Evolutionary conservation across 2,113 vertebrate genomes (phyloP).

Genomic region (Peromyscus maniculatus): DNA sequence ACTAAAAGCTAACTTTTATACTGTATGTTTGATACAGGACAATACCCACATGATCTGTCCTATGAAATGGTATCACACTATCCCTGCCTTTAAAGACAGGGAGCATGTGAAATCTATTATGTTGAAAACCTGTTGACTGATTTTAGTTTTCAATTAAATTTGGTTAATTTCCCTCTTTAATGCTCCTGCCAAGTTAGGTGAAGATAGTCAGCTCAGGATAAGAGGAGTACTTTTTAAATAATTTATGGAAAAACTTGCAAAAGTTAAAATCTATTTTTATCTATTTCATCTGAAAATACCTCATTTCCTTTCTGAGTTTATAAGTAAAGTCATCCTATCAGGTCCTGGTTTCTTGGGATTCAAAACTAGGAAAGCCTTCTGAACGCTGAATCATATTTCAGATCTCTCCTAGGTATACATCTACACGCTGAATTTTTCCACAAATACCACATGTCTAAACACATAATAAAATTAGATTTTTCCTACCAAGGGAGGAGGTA

Average conservation of each 20-base stretch:
- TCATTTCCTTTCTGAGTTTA: conserved; percentile 64
- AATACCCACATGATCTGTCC: background rate
- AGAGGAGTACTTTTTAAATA: conserved; percentile 66
- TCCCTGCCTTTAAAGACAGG: background rate
- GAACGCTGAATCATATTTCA: conserved; percentile 69
- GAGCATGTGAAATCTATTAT: background rate
- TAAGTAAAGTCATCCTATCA: conserved; percentile 58
- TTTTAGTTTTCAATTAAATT: conserved; percentile 46
- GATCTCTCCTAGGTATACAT: conserved; percentile 58
- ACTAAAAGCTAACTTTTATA: background rate
- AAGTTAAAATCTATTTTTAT: conserved; percentile 48
- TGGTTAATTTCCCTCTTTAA: background rate
- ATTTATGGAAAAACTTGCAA: conserved; percentile 54
- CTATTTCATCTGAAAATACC: conserved; percentile 45
- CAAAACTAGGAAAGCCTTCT: conserved; percentile 67
- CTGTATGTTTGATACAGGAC: background rate
- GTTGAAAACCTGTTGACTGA: background rate
- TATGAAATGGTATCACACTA: background rate
- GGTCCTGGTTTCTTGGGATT: conserved; percentile 62
- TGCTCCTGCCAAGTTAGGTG: conserved; percentile 46
- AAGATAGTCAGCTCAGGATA: conserved; percentile 55
- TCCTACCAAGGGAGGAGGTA: conserved; percentile 17
- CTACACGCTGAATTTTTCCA: conserved; percentile 69
- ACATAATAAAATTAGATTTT: conserved; percentile 65
- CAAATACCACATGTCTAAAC: conserved; percentile 72